Percentiles rank a stretch among this genome's conserved stretches.
phyloP scores from a whole-genome alignment of 30 jellyfish, hydroid and myxozoan species.

The Hydractinia symbiolongicarpus region DNA sequence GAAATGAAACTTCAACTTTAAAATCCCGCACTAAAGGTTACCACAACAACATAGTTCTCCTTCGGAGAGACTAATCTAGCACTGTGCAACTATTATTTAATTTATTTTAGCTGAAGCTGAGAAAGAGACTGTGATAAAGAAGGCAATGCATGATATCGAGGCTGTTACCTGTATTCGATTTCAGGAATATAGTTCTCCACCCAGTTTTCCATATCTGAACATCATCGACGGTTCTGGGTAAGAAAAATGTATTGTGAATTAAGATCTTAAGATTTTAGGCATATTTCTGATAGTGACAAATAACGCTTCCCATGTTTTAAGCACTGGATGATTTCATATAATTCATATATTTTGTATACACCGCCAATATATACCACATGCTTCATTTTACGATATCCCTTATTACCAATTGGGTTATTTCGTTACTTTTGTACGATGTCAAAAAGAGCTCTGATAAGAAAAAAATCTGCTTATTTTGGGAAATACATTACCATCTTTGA shows the following conservation, averaged over 20 bases:
- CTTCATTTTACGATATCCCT: no score
- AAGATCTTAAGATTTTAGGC: neutral
- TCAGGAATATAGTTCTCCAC: neutral
- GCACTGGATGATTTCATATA: no score
- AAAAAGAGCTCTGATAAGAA: no score
- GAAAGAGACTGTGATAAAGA: neutral
- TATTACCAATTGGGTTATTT: no score
- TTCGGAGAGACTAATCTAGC: no score
- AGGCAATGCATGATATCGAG: conserved; percentile 5
- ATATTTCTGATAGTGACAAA: neutral
- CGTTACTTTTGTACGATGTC: no score
- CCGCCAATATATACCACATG: no score
- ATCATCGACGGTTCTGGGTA: conserved; percentile 6
- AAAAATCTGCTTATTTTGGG: no score
- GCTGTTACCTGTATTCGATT: conserved; percentile 11
- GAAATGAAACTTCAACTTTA: neutral
- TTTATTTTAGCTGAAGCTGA: neutral
- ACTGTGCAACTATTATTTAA: neutral
- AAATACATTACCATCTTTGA: no score
- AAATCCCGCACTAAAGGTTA: neutral
- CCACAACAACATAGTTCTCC: no score
- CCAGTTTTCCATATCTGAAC: neutral
- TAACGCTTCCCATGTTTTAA: no score
- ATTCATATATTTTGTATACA: no score
- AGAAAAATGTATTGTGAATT: neutral